Percentiles rank a stretch among this genome's conserved stretches.
Evolutionary conservation across 2,797 vertebrate species (phyloP).

Genomic region (Phrynocephalus guinanensis): DNA sequence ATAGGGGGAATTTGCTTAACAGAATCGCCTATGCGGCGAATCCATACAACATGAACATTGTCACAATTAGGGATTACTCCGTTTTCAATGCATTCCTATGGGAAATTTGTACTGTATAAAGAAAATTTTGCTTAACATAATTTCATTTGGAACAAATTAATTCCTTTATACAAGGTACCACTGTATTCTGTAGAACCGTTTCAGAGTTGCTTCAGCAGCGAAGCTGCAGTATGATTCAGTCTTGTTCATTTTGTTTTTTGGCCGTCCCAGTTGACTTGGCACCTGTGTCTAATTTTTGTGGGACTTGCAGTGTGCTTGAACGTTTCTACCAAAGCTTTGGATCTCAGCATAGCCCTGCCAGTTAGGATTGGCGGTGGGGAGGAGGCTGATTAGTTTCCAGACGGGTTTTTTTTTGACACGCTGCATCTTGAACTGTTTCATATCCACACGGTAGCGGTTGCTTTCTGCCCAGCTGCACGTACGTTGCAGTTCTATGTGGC

Average conservation of each 20-base stretch:
- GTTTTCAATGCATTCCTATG: too few relatives aligned
- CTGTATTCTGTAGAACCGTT: background rate
- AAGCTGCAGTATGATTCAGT: background rate
- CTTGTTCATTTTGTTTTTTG: background rate
- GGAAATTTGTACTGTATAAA: too few relatives aligned
- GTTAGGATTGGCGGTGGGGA: too few relatives aligned
- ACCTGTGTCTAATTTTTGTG: too few relatives aligned
- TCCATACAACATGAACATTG: too few relatives aligned
- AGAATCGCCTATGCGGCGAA: too few relatives aligned
- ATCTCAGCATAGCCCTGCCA: background rate
- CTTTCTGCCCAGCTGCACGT: background rate
- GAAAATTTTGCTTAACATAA: too few relatives aligned
- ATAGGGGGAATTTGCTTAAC: too few relatives aligned
- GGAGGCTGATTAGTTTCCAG: too few relatives aligned
- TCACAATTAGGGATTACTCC: too few relatives aligned
- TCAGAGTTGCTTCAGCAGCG: background rate
- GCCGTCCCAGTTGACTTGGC: background rate
- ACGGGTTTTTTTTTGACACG: background rate
- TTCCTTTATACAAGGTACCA: background rate
- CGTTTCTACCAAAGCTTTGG: background rate
- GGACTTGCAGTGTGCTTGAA: background rate
- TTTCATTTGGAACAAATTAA: too few relatives aligned
- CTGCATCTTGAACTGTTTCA: background rate
- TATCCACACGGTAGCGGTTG: background rate
- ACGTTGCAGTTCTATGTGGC: background rate